Evolutionary conservation across 92 coral and sea anemone genomes (phyloP), one percentile per base, ranked within the genome.

Genomic region (Zoanthus gigantus): DNA sequence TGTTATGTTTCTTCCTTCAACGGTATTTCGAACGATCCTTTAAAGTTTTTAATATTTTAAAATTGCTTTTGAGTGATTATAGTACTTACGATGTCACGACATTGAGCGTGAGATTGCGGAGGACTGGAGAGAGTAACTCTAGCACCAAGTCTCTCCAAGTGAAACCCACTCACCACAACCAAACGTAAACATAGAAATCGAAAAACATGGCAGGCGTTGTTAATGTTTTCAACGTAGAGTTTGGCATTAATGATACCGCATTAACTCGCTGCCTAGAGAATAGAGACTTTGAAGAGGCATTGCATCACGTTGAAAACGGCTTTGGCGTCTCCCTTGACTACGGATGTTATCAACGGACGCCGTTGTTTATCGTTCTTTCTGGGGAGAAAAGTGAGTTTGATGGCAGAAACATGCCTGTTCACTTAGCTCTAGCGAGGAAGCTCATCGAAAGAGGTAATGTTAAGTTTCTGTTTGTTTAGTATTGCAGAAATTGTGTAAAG

Each of bases 221-320:
- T 28, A 92, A 82, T 72, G 80, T 86, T 28, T 94, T 94, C 34
- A 93, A 94, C 71, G 95, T 94, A 13, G 98, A 91, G 67, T 93
- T 94, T 80, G 98, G 98, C 60, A 89, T 94, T 78, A 91, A 89
- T 60, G 94, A 93, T 78, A 94, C 98, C 15, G 96, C 98, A 11
- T 85, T 94, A 74, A 94, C 98, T 65, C 92, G 87, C 66, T 93
- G 96, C 16, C 54, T 94, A 45, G 98, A 94, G 78, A 88, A 85
- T 57, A 78, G 95, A 80, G 88, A 94, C 87, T 94, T 87, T 60
- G 91, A 89, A 9, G 93, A 94, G 79, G 98, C 98, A 30, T 75
- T 94, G 17, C 94, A 91, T 15, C 89, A 71, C 74, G 94, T 94
- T n/a, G 90, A 93, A 57, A 91, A 91, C 60, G 91, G 92, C 10